Conservation (phyloP, 2,797 vertebrate species). For the Anguilla obscura region DNA sequence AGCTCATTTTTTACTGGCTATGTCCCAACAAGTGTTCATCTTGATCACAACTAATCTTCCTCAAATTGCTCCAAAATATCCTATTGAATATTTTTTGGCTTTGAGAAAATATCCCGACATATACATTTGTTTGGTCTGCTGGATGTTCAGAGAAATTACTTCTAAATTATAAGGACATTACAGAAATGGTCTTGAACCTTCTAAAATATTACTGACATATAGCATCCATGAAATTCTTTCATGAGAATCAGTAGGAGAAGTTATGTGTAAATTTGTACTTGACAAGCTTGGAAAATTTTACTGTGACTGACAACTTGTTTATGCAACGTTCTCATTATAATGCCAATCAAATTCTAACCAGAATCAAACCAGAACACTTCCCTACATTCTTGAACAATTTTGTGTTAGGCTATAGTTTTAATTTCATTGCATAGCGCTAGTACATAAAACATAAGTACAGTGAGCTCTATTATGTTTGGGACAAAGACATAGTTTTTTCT, state of each 20-base stretch:
- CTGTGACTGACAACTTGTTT: neutral
- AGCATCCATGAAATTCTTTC: neutral
- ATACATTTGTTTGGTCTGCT: neutral
- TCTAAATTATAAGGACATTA: neutral
- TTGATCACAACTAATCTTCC: too few species aligned
- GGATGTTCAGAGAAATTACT: too few species aligned
- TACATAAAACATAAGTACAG: neutral
- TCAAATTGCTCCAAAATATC: too few species aligned
- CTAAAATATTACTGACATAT: neutral
- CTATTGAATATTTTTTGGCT: neutral
- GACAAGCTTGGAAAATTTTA: neutral
- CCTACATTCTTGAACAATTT: neutral
- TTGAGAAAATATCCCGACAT: neutral
- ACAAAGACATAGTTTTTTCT: too few species aligned
- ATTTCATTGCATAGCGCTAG: neutral
- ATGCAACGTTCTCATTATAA: too few species aligned
- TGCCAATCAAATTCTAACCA: too few species aligned
- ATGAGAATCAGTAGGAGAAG: neutral
- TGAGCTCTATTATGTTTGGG: neutral
- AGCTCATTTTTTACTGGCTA: neutral
- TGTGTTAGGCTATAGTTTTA: neutral
- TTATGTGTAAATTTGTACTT: neutral
- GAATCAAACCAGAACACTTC: neutral
- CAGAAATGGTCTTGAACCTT: neutral
- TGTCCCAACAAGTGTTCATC: neutral